Evolutionary conservation across 2,888 invertebrate genomes (phyloP), one percentile per base, ranked within the genome.

Genomic region (Tanypteryx hageni): DNA sequence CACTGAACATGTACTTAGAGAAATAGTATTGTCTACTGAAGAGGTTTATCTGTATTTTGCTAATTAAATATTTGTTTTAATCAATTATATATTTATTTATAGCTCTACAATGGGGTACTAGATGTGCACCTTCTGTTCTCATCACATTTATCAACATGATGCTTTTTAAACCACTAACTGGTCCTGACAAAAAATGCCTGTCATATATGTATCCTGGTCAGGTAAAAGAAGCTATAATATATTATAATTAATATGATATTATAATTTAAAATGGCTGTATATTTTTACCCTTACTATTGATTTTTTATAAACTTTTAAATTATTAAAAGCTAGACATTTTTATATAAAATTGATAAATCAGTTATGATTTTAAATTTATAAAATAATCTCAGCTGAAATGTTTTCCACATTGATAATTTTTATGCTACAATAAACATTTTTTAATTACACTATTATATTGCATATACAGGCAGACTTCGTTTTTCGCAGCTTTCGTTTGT

Each of bases 131-230:
- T n/a, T 96, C 96, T 92, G 95, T 96, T 59, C 95, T 96, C 27
- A 96, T 96, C 93, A 95, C 96, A 93, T 95, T 96, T 93, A 98
- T 98, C 95, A 97, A 97, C 95, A 98, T 98, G 98, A 97, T 97
- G 95, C 95, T 98, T 94, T 96, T 97, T 93, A 95, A 93, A 68
- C 16, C 31, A 64, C 44, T 83, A 57, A 64, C 61, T 31, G 44
- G 44, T 44, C 57, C 27, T 83, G 92, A 92, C 13, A 94, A 95
- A 22, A 57, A 57, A 27, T 85, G 89, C 14, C 92, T 92, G 18
- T 81, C 93, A 3, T 94, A 93, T 92, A 94, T 94, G 94, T 94
- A 93, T 93, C 92, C 92, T 14, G 64, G 86, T 86, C 92, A 92
- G 92, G 92, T 92, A 83, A 44, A 9, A 89, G 31, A 89, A 31